Evolutionary conservation across 2,888 invertebrate genomes (phyloP), one percentile per base, ranked within the genome.

Genomic region (Teleogryllus oceanicus): DNA sequence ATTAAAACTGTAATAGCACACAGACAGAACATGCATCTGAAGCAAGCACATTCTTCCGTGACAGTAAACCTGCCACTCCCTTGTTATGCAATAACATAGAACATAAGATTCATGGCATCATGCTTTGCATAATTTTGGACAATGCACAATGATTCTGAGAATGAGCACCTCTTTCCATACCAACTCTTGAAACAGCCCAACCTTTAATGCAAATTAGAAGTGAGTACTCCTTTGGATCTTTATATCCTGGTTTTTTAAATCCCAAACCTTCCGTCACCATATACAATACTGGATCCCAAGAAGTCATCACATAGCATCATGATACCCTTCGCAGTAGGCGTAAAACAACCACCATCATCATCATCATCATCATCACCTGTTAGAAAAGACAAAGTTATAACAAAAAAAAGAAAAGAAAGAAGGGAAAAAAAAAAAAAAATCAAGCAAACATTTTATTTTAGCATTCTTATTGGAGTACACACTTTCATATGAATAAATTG

Each of bases 241-340:
- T 12, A 62, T 49, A 75, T 5, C n/a, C 20, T 79, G 76, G 79
- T 77, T 74, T 75, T 79, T 76, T 37, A 77, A n/a, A n/a, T 18
- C 62, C 79, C 79, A 76, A 78, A 80, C 80, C 80, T 80, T 79
- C 80, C 80, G 24, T 79, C 80, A 80, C 80, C 80, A 80, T 49
- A 76, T 49, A 79, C 76, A 78, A 79, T 74, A 80, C 76, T 74
- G 76, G 80, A 74, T 49, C 79, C 77, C 80, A 78, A 80, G 79
- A 79, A 79, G 78, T 79, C 77, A 79, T 50, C 78, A 80, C 75
- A 78, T 78, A 80, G 78, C 80, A 80, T 78, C 80, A 80, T 76
- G 75, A 78, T 76, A 62, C 49, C 77, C 49, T 49, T 80, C 78
- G 80, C 77, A 79, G 80, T 80, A 78, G 77, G 37, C 78, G 24